Conservation (phyloP, 2,888 invertebrate species). For the Pollenia amentaria region DNA sequence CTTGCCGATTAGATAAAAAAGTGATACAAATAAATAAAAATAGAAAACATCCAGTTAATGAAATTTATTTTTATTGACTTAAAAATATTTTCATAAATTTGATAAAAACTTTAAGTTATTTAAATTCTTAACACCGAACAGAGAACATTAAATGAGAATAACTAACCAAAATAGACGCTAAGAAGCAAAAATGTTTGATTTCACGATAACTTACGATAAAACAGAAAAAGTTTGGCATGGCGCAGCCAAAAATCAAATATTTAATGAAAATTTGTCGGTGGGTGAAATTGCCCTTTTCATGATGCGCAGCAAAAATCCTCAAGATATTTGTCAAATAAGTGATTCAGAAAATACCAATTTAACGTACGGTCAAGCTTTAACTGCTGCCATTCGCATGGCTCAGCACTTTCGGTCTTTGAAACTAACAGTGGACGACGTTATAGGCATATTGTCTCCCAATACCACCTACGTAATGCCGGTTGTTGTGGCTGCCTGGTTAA, state of each 20-base stretch:
- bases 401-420: slow-evolving; percentile 68
- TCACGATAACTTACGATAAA: background rate
- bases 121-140: background rate
- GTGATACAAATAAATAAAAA: background rate
- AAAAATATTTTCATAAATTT: background rate
- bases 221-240: slow-evolving; percentile 29
- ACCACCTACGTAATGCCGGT: slow-evolving; percentile 77
- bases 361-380: slow-evolving; percentile 73
- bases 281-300: slow-evolving; percentile 3
- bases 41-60: background rate
- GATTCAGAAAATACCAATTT: slow-evolving; percentile 75
- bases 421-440: slow-evolving; percentile 75
- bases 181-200: background rate
- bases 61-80: background rate
- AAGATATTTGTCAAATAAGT: slow-evolving; percentile 74
- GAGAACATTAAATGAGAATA: background rate
- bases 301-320: slow-evolving; percentile 5
- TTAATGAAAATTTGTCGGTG: slow-evolving; percentile 13
- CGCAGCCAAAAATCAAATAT: background rate
- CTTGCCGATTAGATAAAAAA: slow-evolving; percentile 4
- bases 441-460: slow-evolving; percentile 76
- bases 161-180: background rate
- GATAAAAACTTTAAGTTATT: slow-evolving; percentile 7
- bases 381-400: slow-evolving; percentile 72
- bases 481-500: slow-evolving; percentile 78